Percentiles rank a stretch among this genome's conserved stretches.
phyloP scores from a whole-genome alignment of 2,888 invertebrate species.

The Diaperis boleti region DNA sequence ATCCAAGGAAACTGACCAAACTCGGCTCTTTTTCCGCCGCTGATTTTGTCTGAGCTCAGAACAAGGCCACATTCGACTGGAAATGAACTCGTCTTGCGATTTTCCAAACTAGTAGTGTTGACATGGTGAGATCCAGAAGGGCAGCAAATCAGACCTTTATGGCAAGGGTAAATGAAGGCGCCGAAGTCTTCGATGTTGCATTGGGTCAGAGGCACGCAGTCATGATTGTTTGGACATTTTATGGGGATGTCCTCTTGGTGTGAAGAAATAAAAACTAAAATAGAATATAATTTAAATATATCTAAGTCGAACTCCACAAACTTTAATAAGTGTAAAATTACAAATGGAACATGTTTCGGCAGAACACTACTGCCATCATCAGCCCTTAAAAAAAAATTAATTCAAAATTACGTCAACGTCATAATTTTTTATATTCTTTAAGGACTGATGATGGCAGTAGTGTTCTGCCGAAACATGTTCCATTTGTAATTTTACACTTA shows the following conservation, averaged over 20 bases:
- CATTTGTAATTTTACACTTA: too few species aligned
- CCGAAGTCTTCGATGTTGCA: conserved; percentile 11
- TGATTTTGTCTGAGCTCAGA: conserved; percentile 71
- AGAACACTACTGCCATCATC: too few species aligned
- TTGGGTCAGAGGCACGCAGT: conserved; percentile 22
- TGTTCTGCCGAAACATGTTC: too few species aligned
- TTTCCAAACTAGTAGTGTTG: conserved; percentile 20
- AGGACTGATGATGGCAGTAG: too few species aligned
- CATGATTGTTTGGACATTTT: conserved; percentile 17
- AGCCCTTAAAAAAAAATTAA: too few species aligned
- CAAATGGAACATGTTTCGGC: too few species aligned
- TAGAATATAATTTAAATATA: not conserved
- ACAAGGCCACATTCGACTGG: conserved; percentile 69
- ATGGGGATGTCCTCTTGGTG: conserved; percentile 7
- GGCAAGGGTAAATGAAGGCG: conserved; percentile 45
- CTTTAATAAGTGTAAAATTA: too few species aligned
- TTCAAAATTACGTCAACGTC: too few species aligned
- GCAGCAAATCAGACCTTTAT: conserved; percentile 49
- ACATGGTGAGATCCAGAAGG: conserved; percentile 20
- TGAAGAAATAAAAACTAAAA: not conserved
- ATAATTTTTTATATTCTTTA: too few species aligned
- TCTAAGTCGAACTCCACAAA: too few species aligned
- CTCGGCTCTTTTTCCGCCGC: conserved; percentile 71
- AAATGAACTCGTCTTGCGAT: conserved; percentile 34
- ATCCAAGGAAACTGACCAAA: conserved; percentile 76